Base-by-base conservation (phyloP, 1,140 invertebrate genomes). In the Paraescarpia echinospica region DNA sequence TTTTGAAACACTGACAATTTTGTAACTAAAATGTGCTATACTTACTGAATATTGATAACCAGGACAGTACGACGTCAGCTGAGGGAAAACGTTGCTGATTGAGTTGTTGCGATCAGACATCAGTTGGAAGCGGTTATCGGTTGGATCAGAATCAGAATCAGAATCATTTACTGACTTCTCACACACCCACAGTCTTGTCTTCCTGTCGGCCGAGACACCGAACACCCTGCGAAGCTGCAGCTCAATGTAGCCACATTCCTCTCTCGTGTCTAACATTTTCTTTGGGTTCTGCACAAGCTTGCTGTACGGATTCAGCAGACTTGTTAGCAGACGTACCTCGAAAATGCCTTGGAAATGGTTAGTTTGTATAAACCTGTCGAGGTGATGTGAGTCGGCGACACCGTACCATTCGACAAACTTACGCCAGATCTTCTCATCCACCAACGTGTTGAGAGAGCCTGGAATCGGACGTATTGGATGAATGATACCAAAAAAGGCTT, bases 201-300 rank as follows among this genome's bases (percentile, higher is more conserved):
- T 41, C 77, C 89, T 89, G 35, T 92, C 88, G 6, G 34, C 27
- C 27, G 92, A 14, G 4, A 91, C 92, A 4, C 33, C 27, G 92
- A 92, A 92, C 14, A 92, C 90, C 33, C 51, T 35, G n/a, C 92
- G 34, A 34, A 92, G 92, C 92, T 92, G 92, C 33, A 92, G 33
- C 89, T 92, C 92, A n/a, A 92, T 41, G 35, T 90, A 92, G 34
- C 92, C 77, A 35, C 34, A 34, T 33, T 89, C 89, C 34, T 92
- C 92, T 1, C 14, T n/a, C 89, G 35, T 90, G 6, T 92, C 92
- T 9, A 92, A 90, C 8, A 35, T 48, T 89, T 92, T 92, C 27
- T 34, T 22, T n/a, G 88, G 92, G 8, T 92, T 90, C n/a, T 90
- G 18, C 35, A 92, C 18, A 12, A 90, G 34, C 5, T 35, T 88